phyloP scores from a whole-genome alignment of 2,888 invertebrate species.

The Tupiocoris notatus region DNA sequence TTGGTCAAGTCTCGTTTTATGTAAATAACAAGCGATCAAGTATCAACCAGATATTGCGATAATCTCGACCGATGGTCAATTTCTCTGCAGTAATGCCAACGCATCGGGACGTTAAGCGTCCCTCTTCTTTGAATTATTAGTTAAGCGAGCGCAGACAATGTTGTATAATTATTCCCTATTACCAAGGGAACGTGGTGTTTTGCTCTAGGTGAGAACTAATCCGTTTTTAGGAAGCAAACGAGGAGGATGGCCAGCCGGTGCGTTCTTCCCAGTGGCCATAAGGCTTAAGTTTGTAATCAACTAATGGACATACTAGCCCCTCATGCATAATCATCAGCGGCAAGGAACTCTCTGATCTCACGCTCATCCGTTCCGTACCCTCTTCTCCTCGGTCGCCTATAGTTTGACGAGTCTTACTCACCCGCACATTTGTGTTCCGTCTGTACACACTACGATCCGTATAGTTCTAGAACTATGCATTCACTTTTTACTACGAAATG shows the following conservation, averaged over 20 bases:
- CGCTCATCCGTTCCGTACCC: not conserved
- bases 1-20: too few relatives aligned
- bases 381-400: not conserved
- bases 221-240: conserved; percentile 16
- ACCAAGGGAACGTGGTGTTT: conserved; percentile 11
- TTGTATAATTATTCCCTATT: not conserved
- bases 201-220: conserved; percentile 32
- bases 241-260: not conserved
- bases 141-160: not conserved
- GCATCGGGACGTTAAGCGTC: too few relatives aligned
- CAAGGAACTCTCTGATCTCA: conserved; percentile 2
- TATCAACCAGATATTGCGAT: too few relatives aligned
- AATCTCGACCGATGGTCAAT: too few relatives aligned
- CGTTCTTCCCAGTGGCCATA: not conserved
- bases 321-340: conserved; percentile 29
- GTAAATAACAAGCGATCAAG: too few relatives aligned
- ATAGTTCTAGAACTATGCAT: too few relatives aligned
- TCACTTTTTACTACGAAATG: too few relatives aligned
- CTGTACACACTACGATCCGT: too few relatives aligned
- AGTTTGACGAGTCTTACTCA: too few relatives aligned
- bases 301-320: conserved; percentile 29
- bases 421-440: too few relatives aligned
- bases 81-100: too few relatives aligned
- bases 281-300: conserved; percentile 28
- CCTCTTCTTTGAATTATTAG: too few relatives aligned